Evolutionary conservation across 2,888 invertebrate genomes (phyloP), one percentile per base, ranked within the genome.

Genomic region (Ophioninae sp.): DNA sequence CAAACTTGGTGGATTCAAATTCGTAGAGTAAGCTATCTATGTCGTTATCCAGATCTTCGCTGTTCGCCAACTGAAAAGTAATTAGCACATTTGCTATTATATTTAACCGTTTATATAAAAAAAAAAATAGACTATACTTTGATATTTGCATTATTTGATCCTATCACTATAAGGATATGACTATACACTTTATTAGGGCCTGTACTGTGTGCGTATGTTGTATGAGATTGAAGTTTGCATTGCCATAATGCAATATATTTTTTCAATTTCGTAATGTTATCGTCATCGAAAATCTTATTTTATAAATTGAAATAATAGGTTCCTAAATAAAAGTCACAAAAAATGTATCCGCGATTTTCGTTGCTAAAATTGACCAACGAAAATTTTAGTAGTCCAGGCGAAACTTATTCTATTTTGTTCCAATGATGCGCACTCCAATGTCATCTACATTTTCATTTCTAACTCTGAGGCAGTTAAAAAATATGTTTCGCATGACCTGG

Each of bases 11-110:
- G 73, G 96, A 95, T 94, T 99, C 99, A 94, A 99, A 99, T 87
- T 98, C 97, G 91, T 98, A 97, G 78, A 99, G 94, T 77, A 99
- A 94, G 94, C 99, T 98, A 94, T 99, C 99, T 90, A 99, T 98
- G 91, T 99, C 99, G 94, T 99, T 98, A 93, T 99, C 99, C 90
- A 99, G 94, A 93, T 99, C 99, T 82, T 97, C 97, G 90, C 97
- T 96, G 92, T 97, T 96, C 20, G 97, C 95, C 94, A 99, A 95
- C 96, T 96, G 93, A 77, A 94, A 84, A 81, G 85, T 80, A 84
- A 87, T 39, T 20, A 59, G 0, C 20, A 59, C 8, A 20, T 20
- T 59, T 10, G 5, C 50, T 8, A 8, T 8, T 50, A 59, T 8
- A 0, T 21, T 59, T 21, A 50, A 50, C 44, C 13, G 44, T 13